These are phyloP conservation scores for Podarcis siculus DNA, from an alignment of 2,797 vertebrate species.

Conservation along the genomic window DNA sequence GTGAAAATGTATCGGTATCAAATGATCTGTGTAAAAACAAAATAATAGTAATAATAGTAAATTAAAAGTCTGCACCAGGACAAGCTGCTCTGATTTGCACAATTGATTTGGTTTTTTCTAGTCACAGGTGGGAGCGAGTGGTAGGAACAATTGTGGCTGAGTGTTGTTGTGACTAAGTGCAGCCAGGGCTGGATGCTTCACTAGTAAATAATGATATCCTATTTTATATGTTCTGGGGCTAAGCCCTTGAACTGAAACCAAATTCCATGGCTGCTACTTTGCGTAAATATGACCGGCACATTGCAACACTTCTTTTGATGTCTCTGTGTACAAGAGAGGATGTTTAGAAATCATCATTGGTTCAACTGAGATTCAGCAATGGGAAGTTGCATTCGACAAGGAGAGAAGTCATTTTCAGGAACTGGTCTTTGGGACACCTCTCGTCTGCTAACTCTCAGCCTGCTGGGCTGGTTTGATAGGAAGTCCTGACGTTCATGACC, in stretches of 20 bases:
- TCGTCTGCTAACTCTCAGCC: not conserved
- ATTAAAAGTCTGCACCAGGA: not conserved
- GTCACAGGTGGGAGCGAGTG: not conserved
- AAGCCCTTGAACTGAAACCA: not conserved
- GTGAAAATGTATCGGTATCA: not conserved
- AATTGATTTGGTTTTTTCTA: not conserved
- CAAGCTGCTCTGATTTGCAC: not conserved
- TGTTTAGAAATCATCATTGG: not conserved
- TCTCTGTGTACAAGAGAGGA: not conserved
- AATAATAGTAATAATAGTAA: too few species aligned
- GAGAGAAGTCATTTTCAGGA: conserved; percentile 24
- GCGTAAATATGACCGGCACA: not conserved
- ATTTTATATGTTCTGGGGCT: not conserved
- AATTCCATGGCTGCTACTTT: not conserved
- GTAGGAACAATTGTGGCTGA: not conserved
- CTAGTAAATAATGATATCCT: not conserved
- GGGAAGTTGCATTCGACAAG: not conserved
- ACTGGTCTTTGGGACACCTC: not conserved
- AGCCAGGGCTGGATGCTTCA: not conserved
- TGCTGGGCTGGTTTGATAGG: not conserved
- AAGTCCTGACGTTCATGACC: not conserved
- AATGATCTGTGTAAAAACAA: too few species aligned
- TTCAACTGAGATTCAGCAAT: not conserved
- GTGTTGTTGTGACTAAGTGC: not conserved
- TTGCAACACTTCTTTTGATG: conserved; percentile 5